Evolutionary conservation across 2,797 vertebrate species (phyloP), one percentile per base, ranked within the genome.

Genomic region (Coilia nasus): DNA sequence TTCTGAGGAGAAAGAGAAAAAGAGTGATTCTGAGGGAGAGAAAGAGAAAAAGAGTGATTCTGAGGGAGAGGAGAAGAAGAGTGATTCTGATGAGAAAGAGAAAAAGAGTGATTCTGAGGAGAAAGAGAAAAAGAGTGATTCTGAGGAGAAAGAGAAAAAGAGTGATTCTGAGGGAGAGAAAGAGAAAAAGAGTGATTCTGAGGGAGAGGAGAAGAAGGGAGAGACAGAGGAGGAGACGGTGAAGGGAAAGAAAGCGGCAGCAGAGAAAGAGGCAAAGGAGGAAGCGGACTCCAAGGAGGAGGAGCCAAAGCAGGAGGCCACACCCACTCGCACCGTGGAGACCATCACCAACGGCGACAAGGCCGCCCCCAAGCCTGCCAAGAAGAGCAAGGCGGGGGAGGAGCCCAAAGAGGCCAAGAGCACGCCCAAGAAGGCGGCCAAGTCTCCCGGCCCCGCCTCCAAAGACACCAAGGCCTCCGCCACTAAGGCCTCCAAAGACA

Each of bases 371-470:
- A 96, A 96, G 81, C 94, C 94, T 0, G 96, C 96, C 85, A 96
- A 96, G 0, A 96, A 96, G 89, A 97, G 95, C 9, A 94, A 96
- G 91, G 95, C 96, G 85, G 95, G 95, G 4, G 96, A 96, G 28
- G 94, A n/a, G n/a, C n/a, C n/a, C n/a, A 96, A 96, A 91, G 97
- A 95, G 82, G 94, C 12, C 1, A 96, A 86, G 96, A 96, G 46
- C 46, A n/a, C n/a, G n/a, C 46, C 46, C 46, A 47, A 89, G 97
- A 96, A 84, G 95, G 95, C 83, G 95, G n/a, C n/a, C n/a, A n/a
- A 95, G 80, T 95, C 95, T 10, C 7, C 7, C 47, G 0, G 6
- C 60, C n/a, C 23, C 1, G 60, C 23, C 60, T 23, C 60, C 11
- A 64, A 64, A 25, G 60, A n/a, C n/a, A n/a, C n/a, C n/a, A n/a